Evolutionary conservation across 2,113 vertebrate genomes (phyloP).

Genomic region (Girardinichthys multiradiatus): DNA sequence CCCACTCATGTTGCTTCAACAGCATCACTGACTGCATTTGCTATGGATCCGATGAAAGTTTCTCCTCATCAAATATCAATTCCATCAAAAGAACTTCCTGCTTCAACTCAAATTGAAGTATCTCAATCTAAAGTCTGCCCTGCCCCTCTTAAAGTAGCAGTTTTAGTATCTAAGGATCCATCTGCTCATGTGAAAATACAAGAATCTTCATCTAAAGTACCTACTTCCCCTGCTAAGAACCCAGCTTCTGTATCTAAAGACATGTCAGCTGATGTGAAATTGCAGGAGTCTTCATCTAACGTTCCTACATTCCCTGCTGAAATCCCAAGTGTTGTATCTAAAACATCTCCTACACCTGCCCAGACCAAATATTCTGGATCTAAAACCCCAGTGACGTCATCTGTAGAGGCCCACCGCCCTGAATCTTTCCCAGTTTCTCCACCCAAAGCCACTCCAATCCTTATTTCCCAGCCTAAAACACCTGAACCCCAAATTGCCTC

Average conservation of each 20-base stretch:
- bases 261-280: not conserved
- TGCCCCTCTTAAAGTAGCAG: not conserved
- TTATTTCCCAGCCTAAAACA: slow-evolving; percentile 26
- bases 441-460: not conserved
- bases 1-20: slow-evolving; percentile 22
- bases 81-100: slow-evolving; percentile 18
- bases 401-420: not conserved
- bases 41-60: slow-evolving; percentile 21
- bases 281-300: slow-evolving; percentile 14
- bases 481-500: not conserved
- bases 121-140: slow-evolving; percentile 10
- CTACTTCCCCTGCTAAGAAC: not conserved
- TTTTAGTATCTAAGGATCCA: slow-evolving; percentile 29
- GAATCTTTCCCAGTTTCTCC: slow-evolving; percentile 3
- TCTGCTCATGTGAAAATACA: not conserved
- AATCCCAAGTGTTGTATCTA: slow-evolving; percentile 21
- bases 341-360: slow-evolving; percentile 1
- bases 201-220: slow-evolving; percentile 8
- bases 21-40: slow-evolving; percentile 21
- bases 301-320: not conserved
- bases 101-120: not conserved
- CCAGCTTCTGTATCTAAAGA: slow-evolving; percentile 26
- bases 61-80: slow-evolving; percentile 2
- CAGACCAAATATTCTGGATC: slow-evolving; percentile 8
- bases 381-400: slow-evolving; percentile 2